A percentile compares a stretch with the other conserved stretches of the same genome.
phyloP scores from a whole-genome alignment of 2,888 invertebrate genomes.

The Phalera bucephala region DNA sequence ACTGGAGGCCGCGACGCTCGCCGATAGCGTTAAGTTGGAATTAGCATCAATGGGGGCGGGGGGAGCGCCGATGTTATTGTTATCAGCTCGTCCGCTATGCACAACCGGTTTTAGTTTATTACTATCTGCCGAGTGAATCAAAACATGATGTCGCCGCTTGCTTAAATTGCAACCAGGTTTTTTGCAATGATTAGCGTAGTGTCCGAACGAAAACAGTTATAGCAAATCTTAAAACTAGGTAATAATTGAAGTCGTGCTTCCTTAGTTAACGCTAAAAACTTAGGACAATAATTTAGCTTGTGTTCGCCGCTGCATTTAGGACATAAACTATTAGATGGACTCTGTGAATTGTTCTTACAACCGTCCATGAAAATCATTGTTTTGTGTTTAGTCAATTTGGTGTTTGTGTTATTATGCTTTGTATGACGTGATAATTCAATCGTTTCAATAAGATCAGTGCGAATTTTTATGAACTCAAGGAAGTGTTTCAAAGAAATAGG shows the following conservation, averaged over 20 bases:
- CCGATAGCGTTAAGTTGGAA: no score
- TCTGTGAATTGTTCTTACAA: no score
- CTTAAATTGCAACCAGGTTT: constrained; percentile 8
- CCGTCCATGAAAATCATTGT: neutral
- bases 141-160: constrained; percentile 8
- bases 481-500: neutral
- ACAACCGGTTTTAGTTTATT: neutral
- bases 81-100: neutral
- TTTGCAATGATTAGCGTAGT: constrained; percentile 19
- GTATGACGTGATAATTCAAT: neutral
- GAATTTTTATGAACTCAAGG: neutral
- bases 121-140: constrained; percentile 3
- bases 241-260: constrained; percentile 2
- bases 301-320: constrained; percentile 5
- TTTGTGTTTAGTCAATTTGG: neutral
- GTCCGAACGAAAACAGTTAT: constrained; percentile 25
- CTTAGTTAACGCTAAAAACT: constrained; percentile 4
- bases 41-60: no score
- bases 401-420: neutral
- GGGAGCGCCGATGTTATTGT: no score
- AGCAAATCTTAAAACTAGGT: constrained; percentile 19
- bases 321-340: constrained; percentile 3
- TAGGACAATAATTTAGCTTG: constrained; percentile 3
- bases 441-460: constrained; percentile 4
- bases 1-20: no score